Conservation (phyloP, 1,140 invertebrate genomes). For the Drosophila virilis region DNA sequence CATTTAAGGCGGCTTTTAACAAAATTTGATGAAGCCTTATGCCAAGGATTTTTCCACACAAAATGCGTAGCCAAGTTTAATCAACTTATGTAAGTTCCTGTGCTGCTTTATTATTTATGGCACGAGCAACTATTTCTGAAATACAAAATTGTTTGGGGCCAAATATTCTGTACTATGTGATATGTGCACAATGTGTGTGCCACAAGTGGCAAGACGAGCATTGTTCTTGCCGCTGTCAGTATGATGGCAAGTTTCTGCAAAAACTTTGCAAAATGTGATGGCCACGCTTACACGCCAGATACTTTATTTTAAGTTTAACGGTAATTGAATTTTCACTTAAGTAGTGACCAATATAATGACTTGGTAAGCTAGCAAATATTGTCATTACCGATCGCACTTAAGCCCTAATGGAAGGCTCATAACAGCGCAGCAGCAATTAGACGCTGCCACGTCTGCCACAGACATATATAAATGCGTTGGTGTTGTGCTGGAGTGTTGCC, state of each 20-base stretch:
- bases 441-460: constrained; percentile 15
- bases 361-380: constrained; percentile 51
- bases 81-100: constrained; percentile 5
- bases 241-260: background rate
- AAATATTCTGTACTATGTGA: constrained; percentile 2
- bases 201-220: constrained; percentile 9
- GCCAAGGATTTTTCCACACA: constrained; percentile 7
- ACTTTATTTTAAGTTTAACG: constrained; percentile 45
- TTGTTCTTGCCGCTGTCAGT: constrained; percentile 10
- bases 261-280: constrained; percentile 22
- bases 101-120: background rate
- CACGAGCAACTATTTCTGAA: background rate
- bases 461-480: background rate
- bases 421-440: constrained; percentile 61
- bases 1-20: constrained; percentile 20
- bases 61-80: background rate
- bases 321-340: constrained; percentile 76
- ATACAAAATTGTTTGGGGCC: background rate
- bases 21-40: constrained; percentile 19
- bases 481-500: background rate
- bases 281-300: constrained; percentile 28
- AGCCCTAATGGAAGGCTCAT: constrained; percentile 78
- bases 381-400: constrained; percentile 55
- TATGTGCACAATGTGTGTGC: background rate
- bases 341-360: constrained; percentile 15